Percentiles rank a stretch among this genome's conserved stretches.
Evolutionary conservation across 2,797 vertebrate genomes (phyloP).

Genomic region (Lutra lutra): DNA sequence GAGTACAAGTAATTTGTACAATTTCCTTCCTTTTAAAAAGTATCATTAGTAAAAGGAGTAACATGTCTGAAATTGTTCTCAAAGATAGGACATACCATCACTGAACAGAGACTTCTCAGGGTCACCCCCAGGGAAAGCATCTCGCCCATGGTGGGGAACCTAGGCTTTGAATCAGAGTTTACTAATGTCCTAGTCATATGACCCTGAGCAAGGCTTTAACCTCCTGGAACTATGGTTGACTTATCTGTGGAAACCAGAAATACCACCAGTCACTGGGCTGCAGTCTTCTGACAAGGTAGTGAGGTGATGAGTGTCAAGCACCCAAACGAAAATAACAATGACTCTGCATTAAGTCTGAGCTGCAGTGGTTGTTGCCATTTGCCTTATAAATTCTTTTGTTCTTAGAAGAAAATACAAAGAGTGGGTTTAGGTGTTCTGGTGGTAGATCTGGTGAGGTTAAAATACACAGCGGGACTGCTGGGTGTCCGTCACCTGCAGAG

Average conservation of each 20-base stretch:
- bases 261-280: neutral
- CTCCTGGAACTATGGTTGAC: neutral
- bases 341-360: neutral
- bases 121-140: neutral
- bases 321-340: slow-evolving; percentile 22
- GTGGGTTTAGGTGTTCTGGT: neutral
- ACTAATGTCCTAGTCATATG: neutral
- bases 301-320: slow-evolving; percentile 20
- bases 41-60: neutral
- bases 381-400: slow-evolving; percentile 49
- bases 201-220: neutral
- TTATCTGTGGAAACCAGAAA: slow-evolving; percentile 5
- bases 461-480: neutral
- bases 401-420: neutral
- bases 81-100: neutral
- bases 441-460: neutral
- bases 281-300: neutral
- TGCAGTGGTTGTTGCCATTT: slow-evolving; percentile 14
- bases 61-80: neutral
- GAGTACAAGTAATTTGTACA: neutral
- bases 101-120: neutral
- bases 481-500: neutral
- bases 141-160: neutral
- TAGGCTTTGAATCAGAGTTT: neutral
- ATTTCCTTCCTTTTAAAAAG: neutral